Percentiles rank a stretch among this genome's conserved stretches.
These are phyloP conservation scores for Drosophila nr. perissopoda DNA, from an alignment of 2,888 invertebrate genomes.

Conservation along the genomic window DNA sequence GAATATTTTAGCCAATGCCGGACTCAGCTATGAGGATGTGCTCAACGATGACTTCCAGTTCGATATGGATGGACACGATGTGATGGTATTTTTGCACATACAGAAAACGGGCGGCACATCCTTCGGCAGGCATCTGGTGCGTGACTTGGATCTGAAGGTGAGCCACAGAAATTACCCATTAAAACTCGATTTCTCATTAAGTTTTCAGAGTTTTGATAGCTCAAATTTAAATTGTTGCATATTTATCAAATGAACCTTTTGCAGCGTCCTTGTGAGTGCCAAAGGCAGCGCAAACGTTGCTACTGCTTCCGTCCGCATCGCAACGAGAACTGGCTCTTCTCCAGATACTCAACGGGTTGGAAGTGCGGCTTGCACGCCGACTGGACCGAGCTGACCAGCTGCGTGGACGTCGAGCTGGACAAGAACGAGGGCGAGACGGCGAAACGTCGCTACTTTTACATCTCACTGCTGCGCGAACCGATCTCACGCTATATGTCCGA, in stretches of 20 bases:
- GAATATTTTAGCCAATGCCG: slow-evolving; percentile 85
- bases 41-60: slow-evolving; percentile 94
- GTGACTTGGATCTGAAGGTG: slow-evolving; percentile 93
- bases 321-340: slow-evolving; percentile 98
- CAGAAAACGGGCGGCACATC: slow-evolving; percentile 99
- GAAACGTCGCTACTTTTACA: slow-evolving; percentile 96
- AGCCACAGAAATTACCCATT: slow-evolving; percentile 16
- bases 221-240: neutral
- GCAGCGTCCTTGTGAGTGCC: slow-evolving; percentile 96
- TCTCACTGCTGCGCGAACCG: slow-evolving; percentile 97
- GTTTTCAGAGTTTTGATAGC: neutral
- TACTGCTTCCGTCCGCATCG: slow-evolving; percentile 96
- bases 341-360: slow-evolving; percentile 98
- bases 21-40: slow-evolving; percentile 93
- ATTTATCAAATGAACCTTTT: neutral
- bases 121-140: slow-evolving; percentile 98
- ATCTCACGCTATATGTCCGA: slow-evolving; percentile 97
- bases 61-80: slow-evolving; percentile 96
- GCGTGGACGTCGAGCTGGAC: slow-evolving; percentile 96
- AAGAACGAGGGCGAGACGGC: slow-evolving; percentile 93
- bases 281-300: slow-evolving; percentile 94
- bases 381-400: slow-evolving; percentile 97
- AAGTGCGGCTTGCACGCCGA: slow-evolving; percentile 99
- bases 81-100: slow-evolving; percentile 98
- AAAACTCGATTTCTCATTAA: neutral